phyloP scores from a whole-genome alignment of 2,797 vertebrate species.

The Tiaroga cobitis region DNA sequence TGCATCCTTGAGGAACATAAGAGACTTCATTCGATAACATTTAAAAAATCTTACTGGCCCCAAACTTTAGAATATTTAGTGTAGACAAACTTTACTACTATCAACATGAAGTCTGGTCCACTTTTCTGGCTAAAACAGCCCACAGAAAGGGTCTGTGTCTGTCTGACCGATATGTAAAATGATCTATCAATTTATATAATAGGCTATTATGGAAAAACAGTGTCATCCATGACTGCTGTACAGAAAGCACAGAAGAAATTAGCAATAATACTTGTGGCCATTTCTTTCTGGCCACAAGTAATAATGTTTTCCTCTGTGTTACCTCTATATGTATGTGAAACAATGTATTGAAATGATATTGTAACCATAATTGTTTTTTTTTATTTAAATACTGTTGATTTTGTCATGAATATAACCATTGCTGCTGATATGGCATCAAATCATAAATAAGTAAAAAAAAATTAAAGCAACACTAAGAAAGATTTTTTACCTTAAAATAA shows the following conservation, averaged over 20 bases:
- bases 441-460: neutral
- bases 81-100: too few relatives aligned
- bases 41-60: neutral
- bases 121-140: neutral
- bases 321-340: neutral
- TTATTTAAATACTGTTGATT: neutral
- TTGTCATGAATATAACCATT: neutral
- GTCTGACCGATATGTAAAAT: neutral
- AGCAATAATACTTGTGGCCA: neutral
- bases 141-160: neutral
- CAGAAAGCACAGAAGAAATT: neutral
- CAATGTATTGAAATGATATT: neutral
- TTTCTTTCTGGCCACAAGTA: neutral
- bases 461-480: too few relatives aligned
- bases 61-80: neutral
- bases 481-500: too few relatives aligned
- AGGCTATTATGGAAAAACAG: neutral
- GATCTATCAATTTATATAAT: neutral
- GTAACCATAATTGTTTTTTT: neutral
- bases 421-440: neutral
- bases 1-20: neutral
- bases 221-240: neutral
- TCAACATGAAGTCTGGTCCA: neutral
- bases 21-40: neutral
- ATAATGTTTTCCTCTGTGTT: neutral